These are phyloP conservation scores for Buathra laborator DNA, from an alignment of 2,888 invertebrate genomes.

Conservation along the genomic window DNA sequence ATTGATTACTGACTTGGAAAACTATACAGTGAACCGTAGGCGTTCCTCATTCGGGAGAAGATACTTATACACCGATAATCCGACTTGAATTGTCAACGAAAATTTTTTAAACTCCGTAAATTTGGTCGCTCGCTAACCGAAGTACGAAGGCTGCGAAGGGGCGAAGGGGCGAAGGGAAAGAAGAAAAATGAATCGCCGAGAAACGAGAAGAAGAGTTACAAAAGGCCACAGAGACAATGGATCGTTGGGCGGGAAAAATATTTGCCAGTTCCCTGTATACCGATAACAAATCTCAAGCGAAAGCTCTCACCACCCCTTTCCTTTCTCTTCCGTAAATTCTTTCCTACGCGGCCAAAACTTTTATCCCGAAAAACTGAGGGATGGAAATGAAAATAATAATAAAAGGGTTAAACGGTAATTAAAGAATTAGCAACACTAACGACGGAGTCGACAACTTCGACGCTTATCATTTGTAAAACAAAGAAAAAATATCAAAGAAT, in stretches of 20 bases:
- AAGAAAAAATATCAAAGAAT: not conserved
- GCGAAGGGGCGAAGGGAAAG: slow-evolving; percentile 16
- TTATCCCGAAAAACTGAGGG: not conserved
- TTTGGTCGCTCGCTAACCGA: not conserved
- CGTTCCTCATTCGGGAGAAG: too few relatives aligned
- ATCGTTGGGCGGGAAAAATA: slow-evolving; percentile 76
- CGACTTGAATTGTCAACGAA: not conserved
- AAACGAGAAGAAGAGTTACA: slow-evolving; percentile 61
- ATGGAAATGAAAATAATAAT: not conserved
- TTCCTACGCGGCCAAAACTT: not conserved
- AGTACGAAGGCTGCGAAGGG: not conserved
- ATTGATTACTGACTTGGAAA: slow-evolving; percentile 31
- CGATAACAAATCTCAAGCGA: slow-evolving; percentile 69
- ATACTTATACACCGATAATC: too few relatives aligned
- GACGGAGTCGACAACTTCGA: not conserved
- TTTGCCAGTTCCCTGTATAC: slow-evolving; percentile 72
- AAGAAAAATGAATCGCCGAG: slow-evolving; percentile 78
- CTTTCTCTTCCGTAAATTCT: not conserved
- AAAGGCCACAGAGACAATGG: slow-evolving; percentile 77
- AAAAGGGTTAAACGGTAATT: not conserved
- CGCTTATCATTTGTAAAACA: too few relatives aligned
- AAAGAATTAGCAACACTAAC: slow-evolving; percentile 2
- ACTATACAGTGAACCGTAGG: not conserved
- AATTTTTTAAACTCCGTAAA: not conserved
- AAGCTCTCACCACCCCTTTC: not conserved